Conservation (phyloP, 2,113 vertebrate species). For the Phylloscopus whistleri region DNA sequence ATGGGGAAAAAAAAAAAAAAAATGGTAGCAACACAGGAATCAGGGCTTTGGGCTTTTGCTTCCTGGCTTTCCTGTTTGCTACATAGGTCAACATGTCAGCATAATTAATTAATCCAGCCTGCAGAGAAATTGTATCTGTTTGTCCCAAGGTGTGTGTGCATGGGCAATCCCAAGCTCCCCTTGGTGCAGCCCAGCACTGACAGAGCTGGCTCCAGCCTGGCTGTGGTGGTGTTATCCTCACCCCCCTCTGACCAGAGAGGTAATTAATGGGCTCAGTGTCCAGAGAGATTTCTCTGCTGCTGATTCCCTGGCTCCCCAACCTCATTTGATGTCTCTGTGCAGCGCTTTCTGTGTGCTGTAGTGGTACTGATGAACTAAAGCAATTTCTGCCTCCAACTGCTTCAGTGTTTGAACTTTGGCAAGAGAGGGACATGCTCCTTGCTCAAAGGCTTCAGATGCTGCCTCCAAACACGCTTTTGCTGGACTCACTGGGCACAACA, state of each 20-base stretch:
- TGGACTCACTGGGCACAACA: not conserved
- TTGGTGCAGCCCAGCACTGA: not conserved
- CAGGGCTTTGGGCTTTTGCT: not conserved
- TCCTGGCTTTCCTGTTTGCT: not conserved
- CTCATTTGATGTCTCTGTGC: not conserved
- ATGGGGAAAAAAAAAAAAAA: not conserved
- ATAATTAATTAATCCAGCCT: not conserved
- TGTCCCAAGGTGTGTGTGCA: accelerated
- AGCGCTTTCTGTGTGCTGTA: not conserved
- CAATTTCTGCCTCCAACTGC: not conserved
- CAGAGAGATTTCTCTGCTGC: not conserved
- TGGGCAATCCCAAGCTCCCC: not conserved
- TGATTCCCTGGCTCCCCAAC: not conserved
- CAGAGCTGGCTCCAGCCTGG: not conserved
- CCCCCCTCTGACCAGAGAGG: not conserved
- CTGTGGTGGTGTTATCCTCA: not conserved
- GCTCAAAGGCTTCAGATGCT: not conserved
- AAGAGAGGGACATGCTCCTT: not conserved
- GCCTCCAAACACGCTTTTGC: not conserved
- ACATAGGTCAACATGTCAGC: not conserved
- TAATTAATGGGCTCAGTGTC: not conserved
- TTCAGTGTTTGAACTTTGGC: not conserved
- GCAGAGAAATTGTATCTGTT: not conserved
- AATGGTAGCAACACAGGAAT: not conserved
- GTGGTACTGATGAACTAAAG: not conserved